phyloP scores from a whole-genome alignment of 2,113 vertebrate genomes.

The Taxidea taxus region DNA sequence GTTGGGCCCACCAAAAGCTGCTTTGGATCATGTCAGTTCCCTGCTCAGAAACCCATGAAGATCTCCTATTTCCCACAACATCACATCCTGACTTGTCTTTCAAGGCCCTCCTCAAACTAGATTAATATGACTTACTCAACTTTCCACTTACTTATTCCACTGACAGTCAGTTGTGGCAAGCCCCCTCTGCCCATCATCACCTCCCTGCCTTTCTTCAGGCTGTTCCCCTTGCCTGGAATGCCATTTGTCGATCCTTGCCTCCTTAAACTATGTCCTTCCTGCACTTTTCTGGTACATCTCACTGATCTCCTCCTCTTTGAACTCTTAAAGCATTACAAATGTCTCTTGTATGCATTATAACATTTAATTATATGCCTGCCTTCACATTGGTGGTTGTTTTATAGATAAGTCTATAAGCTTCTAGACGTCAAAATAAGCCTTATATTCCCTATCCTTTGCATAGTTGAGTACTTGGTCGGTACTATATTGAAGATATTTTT shows the following conservation, averaged over 20 bases:
- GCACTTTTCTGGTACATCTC: background rate
- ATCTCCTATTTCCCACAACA: background rate
- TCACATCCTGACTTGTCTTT: background rate
- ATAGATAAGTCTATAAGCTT: conserved; percentile 51
- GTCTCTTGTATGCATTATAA: background rate
- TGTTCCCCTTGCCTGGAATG: background rate
- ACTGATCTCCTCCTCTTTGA: conserved; percentile 60
- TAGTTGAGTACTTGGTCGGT: background rate
- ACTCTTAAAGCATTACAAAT: conserved; percentile 39
- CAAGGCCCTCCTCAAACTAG: background rate
- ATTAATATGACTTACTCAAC: background rate
- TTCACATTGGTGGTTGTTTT: conserved; percentile 45
- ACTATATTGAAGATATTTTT: background rate
- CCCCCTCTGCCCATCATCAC: background rate
- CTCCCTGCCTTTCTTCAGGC: background rate
- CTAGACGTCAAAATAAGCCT: conserved; percentile 39
- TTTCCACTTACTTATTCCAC: background rate
- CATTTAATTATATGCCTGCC: conserved; percentile 66
- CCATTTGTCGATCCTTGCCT: background rate
- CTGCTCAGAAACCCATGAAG: background rate
- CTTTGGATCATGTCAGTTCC: background rate
- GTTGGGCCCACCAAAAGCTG: background rate
- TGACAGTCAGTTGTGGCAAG: background rate
- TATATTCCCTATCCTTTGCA: background rate
- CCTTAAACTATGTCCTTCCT: background rate